Evolutionary conservation across 2,888 invertebrate species (phyloP).

Genomic region (Leucophora obtusa): DNA sequence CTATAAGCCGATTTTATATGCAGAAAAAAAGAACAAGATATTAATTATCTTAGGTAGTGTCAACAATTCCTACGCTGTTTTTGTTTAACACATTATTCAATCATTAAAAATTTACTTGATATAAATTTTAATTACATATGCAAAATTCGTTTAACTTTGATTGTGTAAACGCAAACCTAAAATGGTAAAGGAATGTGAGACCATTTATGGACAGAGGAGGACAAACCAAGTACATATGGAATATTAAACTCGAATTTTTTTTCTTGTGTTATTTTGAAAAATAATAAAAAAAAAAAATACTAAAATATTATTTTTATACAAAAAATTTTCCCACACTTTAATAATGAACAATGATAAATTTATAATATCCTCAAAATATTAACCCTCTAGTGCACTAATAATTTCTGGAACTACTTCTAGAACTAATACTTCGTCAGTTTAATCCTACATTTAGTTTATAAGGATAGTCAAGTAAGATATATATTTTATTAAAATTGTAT

Average conservation of each 20-base stretch:
- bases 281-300: too few species aligned
- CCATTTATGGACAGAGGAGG: slow-evolving; percentile 28
- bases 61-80: slow-evolving; percentile 7
- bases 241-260: not conserved
- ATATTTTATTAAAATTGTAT: too few species aligned
- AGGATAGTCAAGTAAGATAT: too few species aligned
- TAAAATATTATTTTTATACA: not conserved
- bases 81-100: not conserved
- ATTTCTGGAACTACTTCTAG: too few species aligned
- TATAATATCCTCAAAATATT: not conserved
- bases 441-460: too few species aligned
- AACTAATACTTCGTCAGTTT: too few species aligned
- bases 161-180: slow-evolving; percentile 17
- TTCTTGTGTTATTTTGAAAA: slow-evolving; percentile 4
- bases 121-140: slow-evolving; percentile 27
- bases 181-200: slow-evolving; percentile 36
- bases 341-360: not conserved
- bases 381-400: not conserved
- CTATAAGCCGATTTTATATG: slow-evolving; percentile 8
- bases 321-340: not conserved
- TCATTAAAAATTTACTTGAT: not conserved
- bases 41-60: not conserved
- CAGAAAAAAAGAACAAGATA: slow-evolving; percentile 8
- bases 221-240: slow-evolving; percentile 12
- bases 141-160: slow-evolving; percentile 18